Base-by-base conservation (phyloP, 2,797 vertebrate genomes). In the Tolypeutes matacus region DNA sequence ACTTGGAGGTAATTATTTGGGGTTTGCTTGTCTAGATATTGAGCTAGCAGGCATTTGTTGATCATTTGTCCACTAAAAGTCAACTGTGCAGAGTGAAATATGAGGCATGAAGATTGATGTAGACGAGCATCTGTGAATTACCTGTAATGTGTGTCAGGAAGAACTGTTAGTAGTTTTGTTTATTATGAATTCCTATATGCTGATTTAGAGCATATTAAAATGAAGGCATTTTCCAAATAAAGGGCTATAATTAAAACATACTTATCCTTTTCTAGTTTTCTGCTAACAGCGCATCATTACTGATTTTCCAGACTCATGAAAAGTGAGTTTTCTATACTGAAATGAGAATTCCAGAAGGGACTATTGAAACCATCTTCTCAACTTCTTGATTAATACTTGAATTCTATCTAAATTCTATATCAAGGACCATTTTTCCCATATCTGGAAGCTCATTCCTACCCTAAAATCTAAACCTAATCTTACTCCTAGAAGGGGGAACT, bases 11-110 rank as follows among this genome's bases (percentile, higher is more conserved):
- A 36, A 62, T 89, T 93, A 84, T 75, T 93, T 94, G 80, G 72
- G 7, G 62, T 84, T 91, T 51, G 14, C 64, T 94, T 89, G 60
- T 93, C 64, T 95, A 97, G 84, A 94, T 94, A 91, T 88, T 91
- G 56, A 95, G 14, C 21, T 56, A 56, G 34, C 42, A 76, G 11
- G 21, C 58, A 84, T 78, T 92, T 62, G 46, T 36, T 90, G 87
- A 93, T 95, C 69, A 72, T 93, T 75, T 1, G 12, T 89, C 62
- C 56, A 42, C 86, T 95, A 95, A 72, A 93, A 93, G 69, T 58
- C 62, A 86, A 58, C 64, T 23, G 6, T 51, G 3, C 29, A 73
- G 36, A 81, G 75, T 4, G 9, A 78, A 96, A 81, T 51, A 10
- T 58, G 62, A 62, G 70, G 46, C 4, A 0, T 70, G 80, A 82